These are phyloP conservation scores for Melinaea menophilus DNA, from an alignment of 2,888 invertebrate genomes.

Conservation along the genomic window DNA sequence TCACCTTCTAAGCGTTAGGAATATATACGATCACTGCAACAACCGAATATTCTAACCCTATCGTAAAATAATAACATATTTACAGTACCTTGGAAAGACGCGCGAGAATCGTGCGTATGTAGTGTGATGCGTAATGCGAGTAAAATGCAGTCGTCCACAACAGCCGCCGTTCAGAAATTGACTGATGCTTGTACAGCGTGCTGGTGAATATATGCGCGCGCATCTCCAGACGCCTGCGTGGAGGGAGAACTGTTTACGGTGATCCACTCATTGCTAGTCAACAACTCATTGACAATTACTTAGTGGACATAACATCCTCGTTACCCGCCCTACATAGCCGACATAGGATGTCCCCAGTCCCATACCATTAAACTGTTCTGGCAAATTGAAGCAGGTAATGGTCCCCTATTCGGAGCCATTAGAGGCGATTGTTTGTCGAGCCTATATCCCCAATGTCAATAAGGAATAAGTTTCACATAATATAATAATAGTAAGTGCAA, in stretches of 20 bases:
- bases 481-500: not conserved
- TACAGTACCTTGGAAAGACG: constrained; percentile 37
- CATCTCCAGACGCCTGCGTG: constrained; percentile 67
- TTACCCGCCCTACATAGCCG: constrained; percentile 28
- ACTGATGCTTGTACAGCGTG: constrained; percentile 60
- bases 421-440: constrained; percentile 25
- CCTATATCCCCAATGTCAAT: constrained; percentile 10
- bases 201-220: constrained; percentile 71
- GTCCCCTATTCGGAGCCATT: constrained; percentile 22
- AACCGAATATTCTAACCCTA: constrained; percentile 16
- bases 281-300: constrained; percentile 28
- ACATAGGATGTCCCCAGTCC: constrained; percentile 38
- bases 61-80: constrained; percentile 17
- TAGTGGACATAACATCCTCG: constrained; percentile 18
- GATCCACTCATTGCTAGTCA: constrained; percentile 24
- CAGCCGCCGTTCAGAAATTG: constrained; percentile 50
- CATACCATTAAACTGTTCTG: constrained; percentile 34
- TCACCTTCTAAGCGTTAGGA: constrained; percentile 20
- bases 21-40: not conserved
- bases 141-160: constrained; percentile 45
- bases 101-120: constrained; percentile 36
- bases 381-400: constrained; percentile 33
- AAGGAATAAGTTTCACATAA: constrained; percentile 7
- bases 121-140: constrained; percentile 24
- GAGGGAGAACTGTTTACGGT: constrained; percentile 48